Base-by-base conservation (phyloP, 2,888 invertebrate species). In the Eustalomyia histrio region DNA sequence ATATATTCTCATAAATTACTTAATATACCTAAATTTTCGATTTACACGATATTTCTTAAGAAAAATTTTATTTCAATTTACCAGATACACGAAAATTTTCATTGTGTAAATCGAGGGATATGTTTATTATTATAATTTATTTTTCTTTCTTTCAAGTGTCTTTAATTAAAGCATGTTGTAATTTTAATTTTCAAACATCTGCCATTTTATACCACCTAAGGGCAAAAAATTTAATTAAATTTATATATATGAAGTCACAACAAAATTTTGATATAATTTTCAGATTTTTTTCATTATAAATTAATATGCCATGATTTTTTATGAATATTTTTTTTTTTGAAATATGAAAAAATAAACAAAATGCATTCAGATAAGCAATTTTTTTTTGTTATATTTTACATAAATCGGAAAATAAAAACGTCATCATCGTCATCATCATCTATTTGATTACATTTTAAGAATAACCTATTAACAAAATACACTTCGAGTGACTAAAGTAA, bases 121-220 rank as follows among this genome's bases (percentile, higher is more conserved):
- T 4, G 29, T 29, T 1, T 7, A 6, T 29, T 29, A 29, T 29
- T 6, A 6, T 29, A 6, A 29, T 39, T 1, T 39, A 39, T 35
- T 1, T 35, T 35, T 5, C 7, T 35, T 35, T 35, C 50, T 29
- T 63, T 9, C n/a, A 47, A 47, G 21, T 24, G 9, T 6, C 21
- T 43, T 63, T 24, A 47, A 47, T 47, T 47, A 61, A n/a, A 0
- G 10, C 10, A 21, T 9, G 1, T 24, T 16, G 1, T 63, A 24
- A n/a, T 21, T 18, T 55, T 3, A 55, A 55, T 14, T 29, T 29
- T 50, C 29, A 64, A 39, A 50, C 63, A 50, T 52, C 52, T 65
- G 52, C 1, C 29, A 35, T 8, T 33, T 18, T 7, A 18, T 17
- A 29, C 14, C 2, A n/a, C 64, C 52, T 35, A 1, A 65, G 33